These are phyloP conservation scores for Enteromius paludinosus DNA, from an alignment of 2,797 vertebrate species.

Conservation along the genomic window DNA sequence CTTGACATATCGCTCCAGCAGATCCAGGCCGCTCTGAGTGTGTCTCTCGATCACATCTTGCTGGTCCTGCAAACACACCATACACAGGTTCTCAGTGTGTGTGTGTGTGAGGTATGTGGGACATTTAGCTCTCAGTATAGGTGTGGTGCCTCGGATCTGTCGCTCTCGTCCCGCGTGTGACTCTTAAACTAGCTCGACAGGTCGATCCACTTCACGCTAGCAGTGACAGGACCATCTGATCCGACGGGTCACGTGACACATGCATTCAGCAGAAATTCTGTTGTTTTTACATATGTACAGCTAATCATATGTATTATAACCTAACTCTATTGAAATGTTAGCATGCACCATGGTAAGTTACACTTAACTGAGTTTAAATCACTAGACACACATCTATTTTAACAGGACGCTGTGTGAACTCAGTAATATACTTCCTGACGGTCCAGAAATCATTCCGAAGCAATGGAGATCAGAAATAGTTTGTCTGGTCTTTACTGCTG, in stretches of 20 bases:
- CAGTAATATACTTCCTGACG: neutral
- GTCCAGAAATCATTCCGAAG: neutral
- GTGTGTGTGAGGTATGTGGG: slow-evolving; percentile 46
- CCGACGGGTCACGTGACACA: too few relatives aligned
- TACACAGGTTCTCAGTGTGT: neutral
- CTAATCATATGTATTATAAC: neutral
- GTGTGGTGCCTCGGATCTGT: neutral
- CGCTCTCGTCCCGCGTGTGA: neutral
- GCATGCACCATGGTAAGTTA: neutral
- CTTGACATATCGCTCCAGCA: slow-evolving; percentile 93
- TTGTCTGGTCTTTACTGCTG: neutral
- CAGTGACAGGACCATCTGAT: too few relatives aligned
- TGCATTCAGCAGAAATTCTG: neutral
- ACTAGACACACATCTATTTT: too few relatives aligned
- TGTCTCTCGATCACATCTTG: slow-evolving; percentile 96
- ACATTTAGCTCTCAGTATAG: neutral
- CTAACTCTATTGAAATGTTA: neutral
- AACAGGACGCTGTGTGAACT: neutral
- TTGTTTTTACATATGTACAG: neutral
- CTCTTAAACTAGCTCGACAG: neutral
- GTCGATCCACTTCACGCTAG: slow-evolving; percentile 4
- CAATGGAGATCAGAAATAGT: neutral
- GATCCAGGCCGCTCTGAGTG: slow-evolving; percentile 91
- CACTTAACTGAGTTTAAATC: neutral
- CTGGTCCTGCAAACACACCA: slow-evolving; percentile 85